Evolutionary conservation across 2,888 invertebrate species (phyloP), one percentile per base, ranked within the genome.

Genomic region (Xestia rhomboidea): DNA sequence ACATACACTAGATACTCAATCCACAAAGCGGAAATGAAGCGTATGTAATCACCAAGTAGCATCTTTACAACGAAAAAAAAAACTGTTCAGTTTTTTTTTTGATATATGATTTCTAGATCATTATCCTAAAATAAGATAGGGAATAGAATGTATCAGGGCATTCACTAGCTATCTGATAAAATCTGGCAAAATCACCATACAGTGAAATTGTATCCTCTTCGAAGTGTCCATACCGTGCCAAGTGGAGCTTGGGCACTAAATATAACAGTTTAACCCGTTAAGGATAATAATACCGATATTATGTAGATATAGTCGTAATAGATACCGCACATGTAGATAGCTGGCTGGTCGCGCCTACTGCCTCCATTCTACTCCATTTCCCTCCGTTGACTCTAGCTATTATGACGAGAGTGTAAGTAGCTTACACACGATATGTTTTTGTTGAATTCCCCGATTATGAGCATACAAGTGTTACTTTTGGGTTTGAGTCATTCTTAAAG

Each of bases 291-390:
- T 73, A 84, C 73, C 85, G 67, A 83, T 73, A 81, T 68, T 69
- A 80, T 76, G 76, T 84, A 73, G 69, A 80, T 68, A 54, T 63
- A 51, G 54, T 62, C 68, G 75, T 70, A 73, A 67, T 63, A 68
- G 72, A 81, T 84, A 81, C 81, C 85, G 83, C 81, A 76, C 85
- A 73, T 77, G 71, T 82, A 84, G 81, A 60, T 77, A 67, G 83
- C 60, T 76, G 68, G 76, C 72, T 73, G 49, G 57, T 8, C 72
- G 81, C 81, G 76, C 76, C 70, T 68, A 64, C 73, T 68, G 85
- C 75, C 75, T 82, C 77, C 85, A 82, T 77, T 84, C 85, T 84
- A 78, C 77, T 82, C 85, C 78, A 84, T 85, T 84, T 84, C 84
- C 72, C 85, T 75, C 62, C 73, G 82, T 77, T 78, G 85, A 83